A percentile compares a stretch with the other conserved stretches of the same genome.
Evolutionary conservation across 2,888 invertebrate genomes (phyloP).

Genomic region (Drosophila putrida): DNA sequence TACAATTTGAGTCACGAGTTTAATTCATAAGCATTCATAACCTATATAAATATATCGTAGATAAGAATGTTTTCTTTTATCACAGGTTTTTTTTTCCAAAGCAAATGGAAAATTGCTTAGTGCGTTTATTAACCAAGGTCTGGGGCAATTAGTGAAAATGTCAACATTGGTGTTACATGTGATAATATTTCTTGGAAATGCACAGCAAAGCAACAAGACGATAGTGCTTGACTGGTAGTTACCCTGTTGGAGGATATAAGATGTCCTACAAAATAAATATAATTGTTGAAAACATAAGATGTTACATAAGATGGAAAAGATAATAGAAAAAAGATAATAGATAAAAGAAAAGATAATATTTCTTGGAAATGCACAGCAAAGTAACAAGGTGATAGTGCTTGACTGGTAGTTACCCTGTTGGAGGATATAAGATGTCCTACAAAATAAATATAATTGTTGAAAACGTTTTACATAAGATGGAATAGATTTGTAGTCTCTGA

Average conservation of each 20-base stretch:
- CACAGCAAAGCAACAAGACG: not conserved
- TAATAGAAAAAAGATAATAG: no score
- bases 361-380: not conserved
- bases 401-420: slow-evolving; percentile 3
- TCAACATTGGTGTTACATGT: not conserved
- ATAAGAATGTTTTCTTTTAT: slow-evolving; percentile 40
- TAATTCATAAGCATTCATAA: not conserved
- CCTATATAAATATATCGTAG: not conserved
- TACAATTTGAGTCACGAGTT: slow-evolving; percentile 24
- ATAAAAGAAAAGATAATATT: no score
- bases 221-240: not conserved
- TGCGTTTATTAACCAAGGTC: slow-evolving; percentile 37
- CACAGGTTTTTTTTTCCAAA: slow-evolving; percentile 16
- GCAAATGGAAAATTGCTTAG: slow-evolving; percentile 11
- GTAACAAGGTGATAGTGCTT: not conserved
- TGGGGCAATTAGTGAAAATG: slow-evolving; percentile 23
- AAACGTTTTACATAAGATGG: no score
- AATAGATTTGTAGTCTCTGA: no score
- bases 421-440: not conserved
- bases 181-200: not conserved
- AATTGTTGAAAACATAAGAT: no score
- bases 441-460: no score
- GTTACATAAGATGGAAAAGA: no score
- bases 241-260: not conserved
- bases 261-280: no score